A percentile compares a stretch with the other conserved stretches of the same genome.
phyloP scores from a whole-genome alignment of 2,113 vertebrate species.

The Chauna torquata region DNA sequence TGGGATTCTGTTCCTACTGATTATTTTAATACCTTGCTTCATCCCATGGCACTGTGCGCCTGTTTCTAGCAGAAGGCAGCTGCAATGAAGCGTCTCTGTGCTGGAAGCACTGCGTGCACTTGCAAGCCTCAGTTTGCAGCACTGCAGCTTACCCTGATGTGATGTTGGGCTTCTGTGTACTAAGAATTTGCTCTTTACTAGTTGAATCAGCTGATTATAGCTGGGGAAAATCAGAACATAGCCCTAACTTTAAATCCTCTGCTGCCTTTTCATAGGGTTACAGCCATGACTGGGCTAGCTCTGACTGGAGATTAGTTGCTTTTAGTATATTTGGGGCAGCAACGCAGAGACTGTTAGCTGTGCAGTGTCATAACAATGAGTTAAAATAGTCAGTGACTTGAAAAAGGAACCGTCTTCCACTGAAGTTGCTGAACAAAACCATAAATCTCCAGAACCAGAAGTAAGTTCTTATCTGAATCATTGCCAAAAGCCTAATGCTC shows the following conservation, averaged over 20 bases:
- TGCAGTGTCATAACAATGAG: neutral
- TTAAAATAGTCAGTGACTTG: neutral
- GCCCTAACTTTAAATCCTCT: neutral
- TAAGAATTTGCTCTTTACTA: neutral
- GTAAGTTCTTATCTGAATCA: accelerated
- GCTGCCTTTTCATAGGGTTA: neutral
- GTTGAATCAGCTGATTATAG: neutral
- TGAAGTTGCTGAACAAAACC: neutral
- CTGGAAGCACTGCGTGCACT: neutral
- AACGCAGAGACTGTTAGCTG: neutral
- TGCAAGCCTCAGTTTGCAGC: neutral
- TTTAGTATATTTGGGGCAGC: neutral
- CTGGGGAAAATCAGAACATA: neutral
- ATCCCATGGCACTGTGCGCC: accelerated
- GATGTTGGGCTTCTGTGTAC: neutral
- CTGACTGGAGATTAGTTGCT: neutral
- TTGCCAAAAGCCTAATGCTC: neutral
- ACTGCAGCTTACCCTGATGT: neutral
- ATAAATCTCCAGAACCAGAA: neutral
- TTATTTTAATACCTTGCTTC: neutral
- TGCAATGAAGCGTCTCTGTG: neutral
- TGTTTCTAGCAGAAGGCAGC: neutral
- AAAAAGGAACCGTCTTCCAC: neutral
- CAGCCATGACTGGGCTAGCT: neutral
- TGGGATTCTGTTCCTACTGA: neutral